These are phyloP conservation scores for Xylocopa sonorina DNA, from an alignment of 1,140 invertebrate genomes.

Conservation along the genomic window DNA sequence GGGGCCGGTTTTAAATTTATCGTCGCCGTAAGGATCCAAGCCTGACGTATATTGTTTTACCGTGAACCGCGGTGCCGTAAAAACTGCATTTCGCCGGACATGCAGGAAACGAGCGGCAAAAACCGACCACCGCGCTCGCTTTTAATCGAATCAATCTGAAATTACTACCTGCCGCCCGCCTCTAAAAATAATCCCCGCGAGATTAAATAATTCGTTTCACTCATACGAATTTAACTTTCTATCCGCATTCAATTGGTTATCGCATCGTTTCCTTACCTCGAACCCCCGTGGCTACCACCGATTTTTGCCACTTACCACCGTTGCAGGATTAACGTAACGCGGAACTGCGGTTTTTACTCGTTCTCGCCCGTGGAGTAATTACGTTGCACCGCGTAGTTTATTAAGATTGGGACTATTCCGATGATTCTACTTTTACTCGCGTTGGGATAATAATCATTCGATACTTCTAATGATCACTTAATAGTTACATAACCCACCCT, in stretches of 20 bases:
- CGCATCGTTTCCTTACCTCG: neutral
- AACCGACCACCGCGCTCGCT: neutral
- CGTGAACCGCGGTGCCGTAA: neutral
- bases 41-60: neutral
- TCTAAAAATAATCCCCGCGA: neutral
- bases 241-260: neutral
- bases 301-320: neutral
- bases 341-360: too few relatives aligned
- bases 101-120: too few relatives aligned
- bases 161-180: neutral
- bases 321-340: neutral
- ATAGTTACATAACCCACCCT: too few relatives aligned
- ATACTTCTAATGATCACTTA: too few relatives aligned
- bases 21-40: neutral
- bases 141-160: neutral
- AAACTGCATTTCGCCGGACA: neutral
- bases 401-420: too few relatives aligned
- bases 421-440: too few relatives aligned
- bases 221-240: neutral
- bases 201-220: neutral
- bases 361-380: neutral
- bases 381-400: neutral
- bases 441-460: too few relatives aligned
- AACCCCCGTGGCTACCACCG: neutral
- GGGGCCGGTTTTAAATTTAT: slow-evolving; percentile 7